These are phyloP conservation scores for Pollenia labialis DNA, from an alignment of 2,888 invertebrate species.

Conservation along the genomic window DNA sequence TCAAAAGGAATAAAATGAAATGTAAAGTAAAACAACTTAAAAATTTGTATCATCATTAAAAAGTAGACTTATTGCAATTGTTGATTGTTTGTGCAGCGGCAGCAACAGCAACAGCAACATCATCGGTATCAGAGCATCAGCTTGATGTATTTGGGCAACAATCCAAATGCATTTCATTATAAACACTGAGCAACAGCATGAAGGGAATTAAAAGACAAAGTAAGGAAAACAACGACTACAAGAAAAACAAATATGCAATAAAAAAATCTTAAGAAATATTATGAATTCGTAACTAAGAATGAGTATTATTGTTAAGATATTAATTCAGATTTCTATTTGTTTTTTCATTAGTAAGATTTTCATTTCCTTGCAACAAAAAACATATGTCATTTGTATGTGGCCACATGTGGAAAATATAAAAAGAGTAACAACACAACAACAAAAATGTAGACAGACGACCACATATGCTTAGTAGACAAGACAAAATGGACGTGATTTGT, in stretches of 20 bases:
- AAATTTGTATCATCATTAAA: conserved; percentile 63
- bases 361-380: conserved; percentile 58
- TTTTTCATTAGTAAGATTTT: conserved; percentile 60
- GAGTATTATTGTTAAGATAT: conserved; percentile 71
- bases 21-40: conserved; percentile 41
- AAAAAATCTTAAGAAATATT: conserved; percentile 43
- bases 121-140: conserved; percentile 53
- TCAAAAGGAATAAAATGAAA: conserved; percentile 44
- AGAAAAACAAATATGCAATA: conserved; percentile 21
- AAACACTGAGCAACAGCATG: conserved; percentile 64
- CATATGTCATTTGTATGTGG: conserved; percentile 58
- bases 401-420: conserved; percentile 66
- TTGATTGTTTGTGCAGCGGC: conserved; percentile 55
- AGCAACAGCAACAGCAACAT: conserved; percentile 38
- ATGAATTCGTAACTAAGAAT: conserved; percentile 53
- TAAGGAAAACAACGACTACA: not conserved
- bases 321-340: conserved; percentile 63
- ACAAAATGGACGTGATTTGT: conserved; percentile 70
- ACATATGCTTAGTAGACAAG: conserved; percentile 55
- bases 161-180: conserved; percentile 76
- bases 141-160: conserved; percentile 75
- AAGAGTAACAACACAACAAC: conserved; percentile 6
- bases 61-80: conserved; percentile 71
- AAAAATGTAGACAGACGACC: conserved; percentile 52
- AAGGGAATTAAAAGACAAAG: conserved; percentile 55